These are phyloP conservation scores for Drosophila nigritarsus DNA, from an alignment of 2,888 invertebrate genomes.

Conservation along the genomic window DNA sequence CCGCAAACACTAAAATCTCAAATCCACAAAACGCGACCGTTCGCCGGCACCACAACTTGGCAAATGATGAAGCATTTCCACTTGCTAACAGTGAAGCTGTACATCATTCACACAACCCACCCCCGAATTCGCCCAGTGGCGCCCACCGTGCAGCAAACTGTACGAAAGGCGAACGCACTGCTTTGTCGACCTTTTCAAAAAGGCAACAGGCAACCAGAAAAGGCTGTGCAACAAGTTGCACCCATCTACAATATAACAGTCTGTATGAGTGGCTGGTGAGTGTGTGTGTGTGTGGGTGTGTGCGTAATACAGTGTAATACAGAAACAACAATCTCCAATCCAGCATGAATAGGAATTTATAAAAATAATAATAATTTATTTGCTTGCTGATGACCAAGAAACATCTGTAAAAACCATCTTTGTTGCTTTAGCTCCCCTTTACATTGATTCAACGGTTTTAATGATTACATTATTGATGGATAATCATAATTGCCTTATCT, in stretches of 20 bases:
- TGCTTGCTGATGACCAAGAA: neutral
- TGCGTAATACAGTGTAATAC: no score
- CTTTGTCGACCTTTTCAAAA: constrained; percentile 37
- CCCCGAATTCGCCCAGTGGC: neutral
- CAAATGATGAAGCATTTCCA: constrained; percentile 31
- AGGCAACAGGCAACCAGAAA: neutral
- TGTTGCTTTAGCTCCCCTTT: neutral
- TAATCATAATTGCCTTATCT: no score
- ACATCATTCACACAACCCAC: constrained; percentile 34
- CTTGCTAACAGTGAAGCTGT: constrained; percentile 19
- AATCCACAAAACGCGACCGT: constrained; percentile 28
- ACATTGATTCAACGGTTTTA: neutral
- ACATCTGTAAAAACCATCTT: neutral
- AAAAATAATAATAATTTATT: neutral
- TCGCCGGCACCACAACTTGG: constrained; percentile 38
- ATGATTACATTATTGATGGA: neutral
- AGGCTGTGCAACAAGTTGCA: constrained; percentile 8
- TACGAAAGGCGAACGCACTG: constrained; percentile 37
- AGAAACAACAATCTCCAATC: neutral
- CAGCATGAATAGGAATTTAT: neutral
- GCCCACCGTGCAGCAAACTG: constrained; percentile 17
- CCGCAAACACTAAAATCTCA: constrained; percentile 13
- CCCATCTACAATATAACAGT: neutral
- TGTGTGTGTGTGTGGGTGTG: neutral
- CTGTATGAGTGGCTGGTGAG: neutral